phyloP scores from a whole-genome alignment of 2,888 invertebrate species.

The Agrotis exclamationis region DNA sequence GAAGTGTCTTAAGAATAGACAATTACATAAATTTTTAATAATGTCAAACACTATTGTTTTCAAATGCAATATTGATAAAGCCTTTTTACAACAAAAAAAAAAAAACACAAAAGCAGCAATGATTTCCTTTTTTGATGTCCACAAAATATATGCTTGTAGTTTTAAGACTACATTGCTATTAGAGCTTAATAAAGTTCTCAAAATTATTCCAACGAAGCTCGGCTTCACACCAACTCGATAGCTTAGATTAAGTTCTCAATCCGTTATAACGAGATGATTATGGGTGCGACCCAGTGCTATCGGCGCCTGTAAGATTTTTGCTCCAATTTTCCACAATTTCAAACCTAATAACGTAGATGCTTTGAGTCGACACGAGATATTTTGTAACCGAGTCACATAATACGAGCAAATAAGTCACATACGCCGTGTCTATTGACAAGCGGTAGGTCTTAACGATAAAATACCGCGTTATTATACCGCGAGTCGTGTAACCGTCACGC shows the following conservation, averaged over 20 bases:
- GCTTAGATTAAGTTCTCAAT: conserved; percentile 46
- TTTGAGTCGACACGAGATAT: conserved; percentile 48
- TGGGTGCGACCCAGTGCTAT: conserved; percentile 9
- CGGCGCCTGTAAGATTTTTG: conserved; percentile 31
- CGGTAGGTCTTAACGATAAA: conserved; percentile 66
- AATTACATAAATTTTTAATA: no score
- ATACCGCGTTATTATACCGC: conserved; percentile 62
- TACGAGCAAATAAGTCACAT: conserved; percentile 65
- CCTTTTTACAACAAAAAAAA: not conserved
- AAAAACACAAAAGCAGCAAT: not conserved
- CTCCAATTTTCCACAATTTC: conserved; percentile 45
- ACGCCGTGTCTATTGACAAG: conserved; percentile 65
- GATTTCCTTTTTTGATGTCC: not conserved
- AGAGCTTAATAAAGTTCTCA: conserved; percentile 36
- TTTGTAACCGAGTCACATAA: conserved; percentile 64
- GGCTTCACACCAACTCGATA: conserved; percentile 30
- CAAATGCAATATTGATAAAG: not conserved
- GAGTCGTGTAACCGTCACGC: conserved; percentile 50
- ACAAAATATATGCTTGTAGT: conserved; percentile 1
- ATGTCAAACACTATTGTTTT: no score
- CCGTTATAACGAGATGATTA: conserved; percentile 50
- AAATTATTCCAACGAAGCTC: conserved; percentile 42
- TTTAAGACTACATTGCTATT: conserved; percentile 34
- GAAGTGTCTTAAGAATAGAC: no score
- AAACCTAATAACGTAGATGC: conserved; percentile 36